Conservation (phyloP, 2,113 vertebrate species). For the Scatophagus argus region DNA sequence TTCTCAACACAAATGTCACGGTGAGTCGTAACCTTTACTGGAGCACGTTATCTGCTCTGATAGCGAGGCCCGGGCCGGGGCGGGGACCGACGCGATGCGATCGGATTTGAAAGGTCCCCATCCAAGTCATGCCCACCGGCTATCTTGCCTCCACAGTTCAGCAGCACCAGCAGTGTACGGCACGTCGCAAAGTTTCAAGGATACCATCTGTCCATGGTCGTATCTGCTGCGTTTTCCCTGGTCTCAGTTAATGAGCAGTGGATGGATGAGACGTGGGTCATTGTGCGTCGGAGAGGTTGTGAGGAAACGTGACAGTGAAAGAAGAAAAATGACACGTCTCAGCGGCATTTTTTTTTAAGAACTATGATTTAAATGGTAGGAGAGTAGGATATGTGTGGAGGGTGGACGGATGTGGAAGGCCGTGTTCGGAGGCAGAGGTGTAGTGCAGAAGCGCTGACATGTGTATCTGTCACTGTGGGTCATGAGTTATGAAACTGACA, state of each 20-base stretch:
- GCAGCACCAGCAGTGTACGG: slow-evolving; percentile 67
- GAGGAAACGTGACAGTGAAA: slow-evolving; percentile 29
- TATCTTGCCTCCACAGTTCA: slow-evolving; percentile 80
- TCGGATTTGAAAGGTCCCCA: slow-evolving; percentile 86
- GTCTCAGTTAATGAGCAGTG: slow-evolving; percentile 63
- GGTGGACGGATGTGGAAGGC: slow-evolving; percentile 32
- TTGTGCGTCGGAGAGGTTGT: slow-evolving; percentile 10
- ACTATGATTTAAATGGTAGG: slow-evolving; percentile 4
- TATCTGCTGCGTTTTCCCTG: slow-evolving; percentile 67
- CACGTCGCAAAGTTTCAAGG: slow-evolving; percentile 61
- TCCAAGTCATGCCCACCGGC: slow-evolving; percentile 76
- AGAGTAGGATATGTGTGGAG: slow-evolving; percentile 5
- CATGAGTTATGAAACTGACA: slow-evolving; percentile 70
- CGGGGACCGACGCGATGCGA: slow-evolving; percentile 68
- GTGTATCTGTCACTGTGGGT: slow-evolving; percentile 67
- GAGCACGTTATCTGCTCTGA: slow-evolving; percentile 84
- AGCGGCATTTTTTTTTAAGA: slow-evolving; percentile 27
- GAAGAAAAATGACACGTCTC: slow-evolving; percentile 16
- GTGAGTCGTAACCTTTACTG: slow-evolving; percentile 84
- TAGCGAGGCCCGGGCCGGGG: slow-evolving; percentile 69
- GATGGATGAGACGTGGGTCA: slow-evolving; percentile 39
- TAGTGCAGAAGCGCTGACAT: slow-evolving; percentile 75
- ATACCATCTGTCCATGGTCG: slow-evolving; percentile 67
- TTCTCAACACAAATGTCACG: slow-evolving; percentile 85
- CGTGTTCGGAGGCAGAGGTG: slow-evolving; percentile 56